Evolutionary conservation across 2,797 vertebrate species (phyloP), one percentile per base, ranked within the genome.

Genomic region (Pangasius sanitwongsei): DNA sequence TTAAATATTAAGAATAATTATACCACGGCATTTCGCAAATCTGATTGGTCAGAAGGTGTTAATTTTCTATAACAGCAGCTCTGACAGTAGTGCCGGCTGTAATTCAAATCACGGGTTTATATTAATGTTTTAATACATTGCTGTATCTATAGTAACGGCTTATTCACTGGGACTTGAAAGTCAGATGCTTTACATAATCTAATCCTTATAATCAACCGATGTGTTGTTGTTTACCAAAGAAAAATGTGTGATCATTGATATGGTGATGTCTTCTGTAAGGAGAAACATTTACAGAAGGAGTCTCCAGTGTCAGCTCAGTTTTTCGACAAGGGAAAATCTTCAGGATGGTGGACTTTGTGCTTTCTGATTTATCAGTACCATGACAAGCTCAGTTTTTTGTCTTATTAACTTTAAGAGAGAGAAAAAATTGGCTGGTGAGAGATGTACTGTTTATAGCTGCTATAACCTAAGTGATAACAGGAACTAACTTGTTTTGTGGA

Each of bases 121-220:
- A 69, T 53, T n/a, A 13, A 53, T 53, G 63, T 53, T 85, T 50
- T 37, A 23, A 55, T 70, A 44, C 12, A 1, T n/a, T 37, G 67
- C 48, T 55, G 48, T 85, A 37, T 85, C 48, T 70, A 70, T 85
- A 85, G 65, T 70, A 70, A 85, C 65, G 20, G n/a, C 83, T 70
- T 67, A 70, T 70, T 70, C n/a, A 37, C 83, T 55, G 65, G 48
- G n/a, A 85, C 28, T 23, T 15, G 44, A 69, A 67, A 13, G 65
- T 48, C 83, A 70, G n/a, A 53, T 85, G 83, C 65, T 70, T 85
- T 85, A 55, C 31, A 70, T 70, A 55, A 85, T 55, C 20, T 13
- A 31, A 84, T 28, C 41, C 4, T 63, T 15, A 59, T 59, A 59
- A 50, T 48, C 50, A 65, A 53, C 83, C 25, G n/a, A 55, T 85